phyloP scores from a whole-genome alignment of 2,888 invertebrate species.

The Pristionchus japonicus region DNA sequence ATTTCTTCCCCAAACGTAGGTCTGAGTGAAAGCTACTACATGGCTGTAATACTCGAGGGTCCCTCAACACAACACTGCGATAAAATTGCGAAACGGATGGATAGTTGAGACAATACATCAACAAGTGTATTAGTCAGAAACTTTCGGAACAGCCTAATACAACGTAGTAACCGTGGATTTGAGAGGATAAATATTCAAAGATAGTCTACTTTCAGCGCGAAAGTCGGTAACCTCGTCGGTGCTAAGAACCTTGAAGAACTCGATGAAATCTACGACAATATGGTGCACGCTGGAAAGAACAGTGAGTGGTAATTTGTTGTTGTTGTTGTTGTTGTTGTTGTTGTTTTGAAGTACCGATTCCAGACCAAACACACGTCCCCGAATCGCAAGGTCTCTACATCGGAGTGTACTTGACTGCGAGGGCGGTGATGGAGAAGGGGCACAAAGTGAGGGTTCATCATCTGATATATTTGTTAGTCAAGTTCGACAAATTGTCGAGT shows the following conservation, averaged over 20 bases:
- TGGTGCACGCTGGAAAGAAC: background rate
- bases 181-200: no score
- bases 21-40: no score
- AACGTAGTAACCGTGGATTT: no score
- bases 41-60: no score
- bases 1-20: no score
- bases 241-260: background rate
- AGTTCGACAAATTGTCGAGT: no score
- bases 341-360: background rate
- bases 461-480: no score
- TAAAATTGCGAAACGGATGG: no score
- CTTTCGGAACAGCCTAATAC: background rate
- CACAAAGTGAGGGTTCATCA: background rate
- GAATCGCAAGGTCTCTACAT: slow-evolving; percentile 18
- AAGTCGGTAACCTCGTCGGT: background rate
- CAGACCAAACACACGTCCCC: slow-evolving; percentile 17
- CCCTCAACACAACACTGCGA: no score
- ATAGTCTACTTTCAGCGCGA: background rate
- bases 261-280: slow-evolving; percentile 3
- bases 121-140: background rate
- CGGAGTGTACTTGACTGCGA: background rate
- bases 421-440: background rate
- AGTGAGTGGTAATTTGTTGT: background rate
- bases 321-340: background rate
- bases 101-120: no score